Conservation (phyloP, 2,888 invertebrate genomes). For the Podabrus alpinus region DNA sequence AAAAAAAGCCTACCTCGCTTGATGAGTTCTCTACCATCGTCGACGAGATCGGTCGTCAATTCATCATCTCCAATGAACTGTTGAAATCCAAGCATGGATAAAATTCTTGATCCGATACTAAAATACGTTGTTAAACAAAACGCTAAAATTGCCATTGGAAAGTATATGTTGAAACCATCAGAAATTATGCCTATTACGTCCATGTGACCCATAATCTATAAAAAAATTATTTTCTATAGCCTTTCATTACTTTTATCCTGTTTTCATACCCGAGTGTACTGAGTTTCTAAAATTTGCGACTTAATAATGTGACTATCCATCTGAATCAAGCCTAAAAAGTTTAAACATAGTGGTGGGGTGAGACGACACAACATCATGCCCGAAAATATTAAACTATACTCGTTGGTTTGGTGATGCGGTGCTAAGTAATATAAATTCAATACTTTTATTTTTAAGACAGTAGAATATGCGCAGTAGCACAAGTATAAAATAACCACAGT, state of each 20-base stretch:
- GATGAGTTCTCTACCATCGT: slow-evolving; percentile 91
- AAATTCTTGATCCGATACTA: slow-evolving; percentile 85
- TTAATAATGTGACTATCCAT: slow-evolving; percentile 96
- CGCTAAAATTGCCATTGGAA: slow-evolving; percentile 94
- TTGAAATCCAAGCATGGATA: slow-evolving; percentile 92
- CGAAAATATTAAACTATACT: slow-evolving; percentile 97
- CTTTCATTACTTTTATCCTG: not conserved
- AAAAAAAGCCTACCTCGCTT: slow-evolving; percentile 69
- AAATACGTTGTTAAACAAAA: slow-evolving; percentile 94
- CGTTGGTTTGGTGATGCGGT: slow-evolving; percentile 97
- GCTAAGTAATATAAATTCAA: slow-evolving; percentile 97
- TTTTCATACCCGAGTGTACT: slow-evolving; percentile 84
- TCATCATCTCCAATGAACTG: slow-evolving; percentile 96
- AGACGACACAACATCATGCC: slow-evolving; percentile 97
- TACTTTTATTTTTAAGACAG: slow-evolving; percentile 93
- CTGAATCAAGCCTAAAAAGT: slow-evolving; percentile 95
- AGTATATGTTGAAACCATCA: slow-evolving; percentile 98
- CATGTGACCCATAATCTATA: slow-evolving; percentile 97
- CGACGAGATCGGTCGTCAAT: slow-evolving; percentile 89
- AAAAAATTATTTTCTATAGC: not conserved
- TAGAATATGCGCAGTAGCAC: slow-evolving; percentile 97
- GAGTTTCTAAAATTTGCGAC: slow-evolving; percentile 80
- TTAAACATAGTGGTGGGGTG: slow-evolving; percentile 97
- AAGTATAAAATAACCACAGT: slow-evolving; percentile 91
- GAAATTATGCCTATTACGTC: slow-evolving; percentile 96